Evolutionary conservation across 2,888 invertebrate species (phyloP).

Genomic region (Campopleginae sp.): DNA sequence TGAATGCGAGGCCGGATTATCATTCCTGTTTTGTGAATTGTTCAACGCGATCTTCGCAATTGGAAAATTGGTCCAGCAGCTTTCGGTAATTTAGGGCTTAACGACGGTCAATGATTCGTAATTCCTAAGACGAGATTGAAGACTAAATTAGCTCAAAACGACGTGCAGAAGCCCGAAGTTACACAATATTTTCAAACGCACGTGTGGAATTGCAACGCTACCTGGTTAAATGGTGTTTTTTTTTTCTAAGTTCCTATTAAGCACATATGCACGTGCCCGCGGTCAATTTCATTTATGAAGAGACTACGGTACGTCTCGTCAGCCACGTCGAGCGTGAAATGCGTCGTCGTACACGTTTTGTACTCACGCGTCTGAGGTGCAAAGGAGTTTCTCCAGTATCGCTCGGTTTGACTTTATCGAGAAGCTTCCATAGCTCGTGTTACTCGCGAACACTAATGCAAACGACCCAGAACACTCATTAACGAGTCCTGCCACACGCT

Average conservation of each 20-base stretch:
- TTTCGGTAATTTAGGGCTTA: constrained; percentile 17
- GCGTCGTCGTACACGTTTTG: constrained; percentile 45
- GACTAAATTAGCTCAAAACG: neutral
- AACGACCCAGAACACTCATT: constrained; percentile 56
- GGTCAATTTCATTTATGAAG: constrained; percentile 34
- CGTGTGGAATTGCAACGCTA: neutral
- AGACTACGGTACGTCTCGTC: constrained; percentile 32
- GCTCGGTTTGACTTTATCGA: constrained; percentile 5
- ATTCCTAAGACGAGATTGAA: neutral
- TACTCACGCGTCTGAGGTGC: constrained; percentile 16
- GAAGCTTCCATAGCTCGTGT: constrained; percentile 39
- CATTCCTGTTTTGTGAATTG: constrained; percentile 40
- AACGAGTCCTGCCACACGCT: constrained; percentile 65
- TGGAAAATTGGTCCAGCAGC: constrained; percentile 30
- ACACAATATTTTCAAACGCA: neutral
- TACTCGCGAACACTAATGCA: constrained; percentile 31
- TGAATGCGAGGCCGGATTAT: constrained; percentile 42
- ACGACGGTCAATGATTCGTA: neutral
- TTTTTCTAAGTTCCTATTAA: neutral
- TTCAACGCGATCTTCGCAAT: constrained; percentile 23
- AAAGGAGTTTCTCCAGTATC: constrained; percentile 34
- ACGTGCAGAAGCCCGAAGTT: neutral
- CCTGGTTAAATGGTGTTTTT: neutral
- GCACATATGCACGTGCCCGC: neutral
- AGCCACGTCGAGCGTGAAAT: constrained; percentile 45